These are phyloP conservation scores for Lamellibrachia columna DNA, from an alignment of 2,888 invertebrate genomes.

Conservation along the genomic window DNA sequence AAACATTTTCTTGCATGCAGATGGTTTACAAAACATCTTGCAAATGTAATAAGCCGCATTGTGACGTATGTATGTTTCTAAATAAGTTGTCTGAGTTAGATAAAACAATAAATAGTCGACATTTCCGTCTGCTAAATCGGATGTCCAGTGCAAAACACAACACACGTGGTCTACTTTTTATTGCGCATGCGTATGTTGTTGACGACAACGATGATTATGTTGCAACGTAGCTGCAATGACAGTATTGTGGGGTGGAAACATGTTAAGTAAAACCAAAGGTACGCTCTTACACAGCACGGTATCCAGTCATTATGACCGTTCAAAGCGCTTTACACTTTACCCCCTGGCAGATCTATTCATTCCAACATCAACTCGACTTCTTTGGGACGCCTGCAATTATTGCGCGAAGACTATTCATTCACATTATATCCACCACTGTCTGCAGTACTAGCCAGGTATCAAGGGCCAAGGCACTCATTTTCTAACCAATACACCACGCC, in stretches of 20 bases:
- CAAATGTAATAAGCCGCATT: neutral
- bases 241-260: neutral
- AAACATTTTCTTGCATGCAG: neutral
- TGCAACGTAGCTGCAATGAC: neutral
- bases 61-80: neutral
- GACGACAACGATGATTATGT: neutral
- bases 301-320: no score
- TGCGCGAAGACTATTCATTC: no score
- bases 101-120: neutral
- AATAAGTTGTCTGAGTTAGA: neutral
- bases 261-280: no score
- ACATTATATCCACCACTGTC: no score
- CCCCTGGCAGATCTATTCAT: no score
- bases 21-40: constrained; percentile 4
- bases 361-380: no score
- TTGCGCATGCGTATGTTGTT: neutral
- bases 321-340: no score
- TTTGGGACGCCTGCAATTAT: no score
- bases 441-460: no score
- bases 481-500: no score
- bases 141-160: neutral
- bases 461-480: no score
- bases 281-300: no score
- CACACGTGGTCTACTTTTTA: neutral
- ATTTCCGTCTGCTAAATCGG: neutral